phyloP scores from a whole-genome alignment of 2,797 vertebrate genomes.

The Adelosebastes latens region DNA sequence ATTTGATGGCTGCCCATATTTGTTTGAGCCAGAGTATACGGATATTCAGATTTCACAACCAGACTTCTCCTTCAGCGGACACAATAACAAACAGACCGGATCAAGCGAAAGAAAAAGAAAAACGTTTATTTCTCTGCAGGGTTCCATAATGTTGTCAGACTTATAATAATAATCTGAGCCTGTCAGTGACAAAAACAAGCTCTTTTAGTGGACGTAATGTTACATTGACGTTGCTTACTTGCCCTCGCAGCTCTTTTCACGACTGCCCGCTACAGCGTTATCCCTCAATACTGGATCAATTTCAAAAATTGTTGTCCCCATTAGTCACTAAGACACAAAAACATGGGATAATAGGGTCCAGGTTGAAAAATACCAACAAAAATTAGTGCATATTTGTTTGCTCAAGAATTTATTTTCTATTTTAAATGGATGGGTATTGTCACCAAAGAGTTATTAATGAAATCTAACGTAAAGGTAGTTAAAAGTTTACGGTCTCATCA shows the following conservation, averaged over 20 bases:
- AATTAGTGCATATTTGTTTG: neutral
- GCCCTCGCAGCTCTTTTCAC: neutral
- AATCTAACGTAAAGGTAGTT: neutral
- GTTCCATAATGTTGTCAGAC: no score
- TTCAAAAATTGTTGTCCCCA: neutral
- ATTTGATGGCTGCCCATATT: no score
- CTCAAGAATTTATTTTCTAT: neutral
- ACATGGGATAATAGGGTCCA: neutral
- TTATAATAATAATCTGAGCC: no score
- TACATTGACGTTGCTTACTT: no score
- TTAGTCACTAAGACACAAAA: neutral
- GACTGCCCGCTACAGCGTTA: neutral
- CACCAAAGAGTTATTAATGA: neutral
- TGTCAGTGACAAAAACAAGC: neutral
- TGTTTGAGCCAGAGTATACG: no score
- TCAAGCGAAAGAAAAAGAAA: no score
- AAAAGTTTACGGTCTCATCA: neutral
- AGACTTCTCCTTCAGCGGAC: no score
- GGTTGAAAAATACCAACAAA: neutral
- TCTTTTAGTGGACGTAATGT: neutral
- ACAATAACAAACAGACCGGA: no score
- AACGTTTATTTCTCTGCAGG: no score
- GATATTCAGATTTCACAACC: no score
- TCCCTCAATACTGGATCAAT: neutral
- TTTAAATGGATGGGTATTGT: neutral